Evolutionary conservation across 2,888 invertebrate species (phyloP), one percentile per base, ranked within the genome.

Genomic region (Phaonia tiefii): DNA sequence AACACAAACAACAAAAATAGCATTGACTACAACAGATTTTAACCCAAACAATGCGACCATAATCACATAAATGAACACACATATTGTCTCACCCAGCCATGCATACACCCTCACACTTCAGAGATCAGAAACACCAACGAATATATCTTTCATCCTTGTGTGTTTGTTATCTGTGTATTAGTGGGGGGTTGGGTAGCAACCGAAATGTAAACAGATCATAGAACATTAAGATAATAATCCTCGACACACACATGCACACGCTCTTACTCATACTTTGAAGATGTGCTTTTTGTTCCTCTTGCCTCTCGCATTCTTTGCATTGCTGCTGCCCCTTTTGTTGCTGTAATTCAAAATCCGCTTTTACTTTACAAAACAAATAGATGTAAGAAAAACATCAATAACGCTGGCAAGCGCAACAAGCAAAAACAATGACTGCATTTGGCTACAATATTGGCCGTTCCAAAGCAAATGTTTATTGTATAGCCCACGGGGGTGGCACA

Each of bases 161-260:
- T 15, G 46, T 4, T 2, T 20, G 49, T 49, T 20, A 1, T 7
- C 20, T 10, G 1, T 49, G 1, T 11, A 25, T 20, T 22, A 22
- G 54, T 15, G 17, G 46, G 75, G 71, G 75, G 75, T 75, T 67
- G 25, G 70, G 65, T 51, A 70, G 65, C 76, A 76, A 76, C 73
- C 70, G 56, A 69, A 81, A 73, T 66, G 84, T 74, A 84, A 83
- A 84, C 81, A 80, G 81, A 83, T 84, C 83, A 83, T 73, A 66
- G 58, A 51, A 74, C 79, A 81, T 81, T 80, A 83, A 81, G 79
- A 77, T 77, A 66, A 81, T 84, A 83, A 84, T 77, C 78, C 79
- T 49, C 66, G 70, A 10, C 49, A 71, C 79, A 79, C 39, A 69
- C 71, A 74, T 17, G 10, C 2, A 20, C 63, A 22, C 37, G 56